Conservation (phyloP, 1,140 invertebrate species). For the Dreissena rostriformis region DNA sequence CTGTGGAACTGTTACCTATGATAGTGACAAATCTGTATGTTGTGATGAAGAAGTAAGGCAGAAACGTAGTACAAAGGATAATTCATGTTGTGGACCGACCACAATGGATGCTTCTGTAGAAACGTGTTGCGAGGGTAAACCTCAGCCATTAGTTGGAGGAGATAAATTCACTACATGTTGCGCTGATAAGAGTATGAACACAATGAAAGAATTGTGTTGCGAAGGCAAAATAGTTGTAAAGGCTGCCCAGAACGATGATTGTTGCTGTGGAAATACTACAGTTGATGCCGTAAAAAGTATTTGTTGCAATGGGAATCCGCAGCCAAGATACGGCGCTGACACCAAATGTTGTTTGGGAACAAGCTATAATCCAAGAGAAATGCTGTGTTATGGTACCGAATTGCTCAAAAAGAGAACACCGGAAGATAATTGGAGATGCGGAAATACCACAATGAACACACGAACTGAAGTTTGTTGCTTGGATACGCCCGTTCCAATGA, state of each 20-base stretch:
- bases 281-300: constrained; percentile 25
- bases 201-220: constrained; percentile 43
- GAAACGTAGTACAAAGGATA: constrained; percentile 37
- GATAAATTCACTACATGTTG: constrained; percentile 45
- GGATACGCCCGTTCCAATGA: constrained; percentile 10
- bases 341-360: constrained; percentile 41
- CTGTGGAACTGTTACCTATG: constrained; percentile 44
- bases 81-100: constrained; percentile 52
- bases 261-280: constrained; percentile 53
- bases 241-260: constrained; percentile 34
- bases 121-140: constrained; percentile 44
- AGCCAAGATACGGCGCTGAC: constrained; percentile 11
- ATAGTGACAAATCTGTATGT: constrained; percentile 37
- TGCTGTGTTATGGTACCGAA: constrained; percentile 23
- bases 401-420: constrained; percentile 19
- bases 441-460: constrained; percentile 36
- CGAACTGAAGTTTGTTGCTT: constrained; percentile 35
- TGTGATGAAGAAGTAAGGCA: constrained; percentile 33
- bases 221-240: constrained; percentile 33
- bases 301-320: constrained; percentile 46
- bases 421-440: constrained; percentile 52
- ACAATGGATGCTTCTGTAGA: constrained; percentile 50
- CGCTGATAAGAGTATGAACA: constrained; percentile 36
- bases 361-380: constrained; percentile 38
- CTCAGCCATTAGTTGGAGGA: constrained; percentile 20